Evolutionary conservation across 2,888 invertebrate species (phyloP), one percentile per base, ranked within the genome.

Genomic region (Cacoxenus indagator): DNA sequence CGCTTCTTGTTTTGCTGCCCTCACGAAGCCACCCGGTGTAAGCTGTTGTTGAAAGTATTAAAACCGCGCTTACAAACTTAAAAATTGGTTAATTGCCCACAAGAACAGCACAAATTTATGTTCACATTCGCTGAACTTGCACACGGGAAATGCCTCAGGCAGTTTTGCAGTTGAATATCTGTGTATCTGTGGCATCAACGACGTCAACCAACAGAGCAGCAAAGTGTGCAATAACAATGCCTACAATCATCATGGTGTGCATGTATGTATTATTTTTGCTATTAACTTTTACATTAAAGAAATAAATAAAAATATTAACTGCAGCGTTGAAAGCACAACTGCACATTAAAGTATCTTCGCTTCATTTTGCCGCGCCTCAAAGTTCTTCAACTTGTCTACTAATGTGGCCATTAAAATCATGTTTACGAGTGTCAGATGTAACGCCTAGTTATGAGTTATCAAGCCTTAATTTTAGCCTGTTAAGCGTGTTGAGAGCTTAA

Each of bases 371-470:
- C 26, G 31, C 11, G 27, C 51, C 11, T 1, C 17, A n/a, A n/a
- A n/a, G n/a, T 37, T 14, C 9, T 37, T 37, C 14, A 37, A 31
- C 37, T 55, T 64, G 46, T 64, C 57, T 14, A 43, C 17, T 14
- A 26, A 65, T 69, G 48, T 51, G 64, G 59, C 48, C 57, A 67
- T 62, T 77, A 73, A 77, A 75, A 26, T 31, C 64, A 29, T 17
- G 78, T 85, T 85, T 81, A 85, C 76, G 83, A 79, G 75, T 76
- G 74, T 78, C 77, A 77, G 78, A 77, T 80, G 86, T 77, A 81
- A 84, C 81, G 83, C 83, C 85, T 86, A 75, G 83, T 86, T 86
- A 85, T 86, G 82, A 86, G 81, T 82, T 85, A 86, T 85, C 78
- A 84, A 84, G 82, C 78, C 81, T 82, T 78, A 74, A 81, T 82